These are phyloP conservation scores for Labeo calbasu DNA, from an alignment of 2,797 vertebrate species.

Conservation along the genomic window DNA sequence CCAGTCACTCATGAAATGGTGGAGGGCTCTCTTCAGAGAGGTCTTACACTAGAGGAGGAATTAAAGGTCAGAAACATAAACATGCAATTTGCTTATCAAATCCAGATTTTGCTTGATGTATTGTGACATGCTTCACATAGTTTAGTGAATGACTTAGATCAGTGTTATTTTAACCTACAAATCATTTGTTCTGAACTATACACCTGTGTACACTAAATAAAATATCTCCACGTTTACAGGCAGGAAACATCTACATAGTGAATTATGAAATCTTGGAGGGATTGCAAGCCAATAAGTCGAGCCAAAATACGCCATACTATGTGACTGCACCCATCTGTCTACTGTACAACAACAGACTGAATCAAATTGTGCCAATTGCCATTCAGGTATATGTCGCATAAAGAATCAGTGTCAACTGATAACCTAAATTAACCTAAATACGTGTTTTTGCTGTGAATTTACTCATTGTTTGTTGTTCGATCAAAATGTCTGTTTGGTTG, in stretches of 20 bases:
- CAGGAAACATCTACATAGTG: constrained; percentile 90
- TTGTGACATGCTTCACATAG: too few relatives aligned
- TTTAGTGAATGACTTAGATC: neutral
- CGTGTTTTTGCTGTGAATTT: constrained; percentile 1
- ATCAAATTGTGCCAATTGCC: constrained; percentile 92
- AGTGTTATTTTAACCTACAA: neutral
- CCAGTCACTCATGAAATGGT: constrained; percentile 93
- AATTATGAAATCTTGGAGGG: constrained; percentile 89
- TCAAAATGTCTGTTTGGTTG: constrained; percentile 34
- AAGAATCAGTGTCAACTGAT: neutral
- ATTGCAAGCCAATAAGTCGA: constrained; percentile 73
- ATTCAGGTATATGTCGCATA: constrained; percentile 84
- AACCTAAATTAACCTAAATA: neutral
- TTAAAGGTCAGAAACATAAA: constrained; percentile 77
- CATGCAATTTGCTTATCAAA: neutral
- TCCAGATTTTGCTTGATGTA: too few relatives aligned
- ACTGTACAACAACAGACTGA: constrained; percentile 87
- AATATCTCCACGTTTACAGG: constrained; percentile 68
- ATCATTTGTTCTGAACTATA: neutral
- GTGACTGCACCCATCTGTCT: constrained; percentile 91
- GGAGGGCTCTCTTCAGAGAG: constrained; percentile 87
- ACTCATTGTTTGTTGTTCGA: neutral
- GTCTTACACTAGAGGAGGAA: constrained; percentile 89
- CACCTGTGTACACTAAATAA: neutral
- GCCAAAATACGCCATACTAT: constrained; percentile 54